Evolutionary conservation across 2,888 invertebrate species (phyloP).

Genomic region (Tetragonisca angustula): DNA sequence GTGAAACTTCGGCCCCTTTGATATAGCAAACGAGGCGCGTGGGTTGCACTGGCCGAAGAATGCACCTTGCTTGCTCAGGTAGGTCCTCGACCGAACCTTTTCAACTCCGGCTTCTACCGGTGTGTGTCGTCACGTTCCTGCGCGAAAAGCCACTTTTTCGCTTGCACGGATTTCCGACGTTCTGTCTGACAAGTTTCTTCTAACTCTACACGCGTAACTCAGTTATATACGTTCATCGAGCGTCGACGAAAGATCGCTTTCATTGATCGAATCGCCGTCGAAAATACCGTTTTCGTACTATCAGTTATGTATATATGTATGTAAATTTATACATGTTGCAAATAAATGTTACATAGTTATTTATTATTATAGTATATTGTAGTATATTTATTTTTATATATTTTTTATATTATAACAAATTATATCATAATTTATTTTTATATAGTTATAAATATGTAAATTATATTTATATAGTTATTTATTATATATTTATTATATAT

Average conservation of each 20-base stretch:
- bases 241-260: neutral
- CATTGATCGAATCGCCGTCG: neutral
- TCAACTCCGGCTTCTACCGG: slow-evolving; percentile 1
- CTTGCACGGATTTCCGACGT: neutral
- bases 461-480: neutral
- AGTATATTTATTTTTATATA: too few relatives aligned
- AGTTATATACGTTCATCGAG: neutral
- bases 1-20: slow-evolving; percentile 70
- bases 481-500: too few relatives aligned
- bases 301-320: neutral
- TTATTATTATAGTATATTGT: too few relatives aligned
- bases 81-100: slow-evolving; percentile 14
- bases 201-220: too few relatives aligned
- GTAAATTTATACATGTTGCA: too few relatives aligned
- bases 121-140: slow-evolving; percentile 15
- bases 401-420: neutral
- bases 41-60: slow-evolving; percentile 66
- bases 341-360: too few relatives aligned
- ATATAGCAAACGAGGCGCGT: slow-evolving; percentile 59
- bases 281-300: neutral
- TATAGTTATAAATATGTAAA: too few relatives aligned
- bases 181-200: neutral
- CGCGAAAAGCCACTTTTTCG: slow-evolving; percentile 29
- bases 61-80: slow-evolving; percentile 69
- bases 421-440: too few relatives aligned